phyloP scores from a whole-genome alignment of 2,888 invertebrate species.

The Amphimallon solstitiale region DNA sequence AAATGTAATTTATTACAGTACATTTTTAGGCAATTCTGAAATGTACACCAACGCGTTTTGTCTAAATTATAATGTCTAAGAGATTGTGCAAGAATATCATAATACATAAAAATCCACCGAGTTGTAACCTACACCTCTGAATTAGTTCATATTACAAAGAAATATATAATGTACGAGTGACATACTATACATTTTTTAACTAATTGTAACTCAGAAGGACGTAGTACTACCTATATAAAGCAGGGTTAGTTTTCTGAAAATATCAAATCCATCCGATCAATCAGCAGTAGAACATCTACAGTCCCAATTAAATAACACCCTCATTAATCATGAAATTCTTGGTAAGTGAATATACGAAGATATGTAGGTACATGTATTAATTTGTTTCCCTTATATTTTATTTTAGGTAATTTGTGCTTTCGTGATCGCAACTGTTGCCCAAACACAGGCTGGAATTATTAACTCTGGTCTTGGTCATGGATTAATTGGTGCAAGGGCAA shows the following conservation, averaged over 20 bases:
- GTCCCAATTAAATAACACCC: conserved; percentile 8
- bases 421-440: conserved; percentile 27
- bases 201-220: conserved; percentile 32
- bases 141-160: conserved; percentile 17
- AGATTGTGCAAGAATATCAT: conserved; percentile 14
- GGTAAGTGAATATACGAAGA: conserved; percentile 19
- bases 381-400: background rate
- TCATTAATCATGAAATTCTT: conserved; percentile 35
- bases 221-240: conserved; percentile 35
- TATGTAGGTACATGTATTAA: background rate
- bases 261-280: conserved; percentile 33
- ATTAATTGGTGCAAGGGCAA: conserved; percentile 12
- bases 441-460: conserved; percentile 38
- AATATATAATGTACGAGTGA: conserved; percentile 6
- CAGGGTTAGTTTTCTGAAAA: conserved; percentile 15
- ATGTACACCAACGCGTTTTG: no score
- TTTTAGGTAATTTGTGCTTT: conserved; percentile 34
- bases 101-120: conserved; percentile 24
- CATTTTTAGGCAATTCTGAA: no score
- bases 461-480: conserved; percentile 27
- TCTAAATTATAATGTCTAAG: no score
- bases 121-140: conserved; percentile 19
- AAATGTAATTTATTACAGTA: no score
- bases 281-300: conserved; percentile 8
- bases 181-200: conserved; percentile 13